These are phyloP conservation scores for Lucinisca nassula DNA, from an alignment of 2,888 invertebrate species.

Conservation along the genomic window DNA sequence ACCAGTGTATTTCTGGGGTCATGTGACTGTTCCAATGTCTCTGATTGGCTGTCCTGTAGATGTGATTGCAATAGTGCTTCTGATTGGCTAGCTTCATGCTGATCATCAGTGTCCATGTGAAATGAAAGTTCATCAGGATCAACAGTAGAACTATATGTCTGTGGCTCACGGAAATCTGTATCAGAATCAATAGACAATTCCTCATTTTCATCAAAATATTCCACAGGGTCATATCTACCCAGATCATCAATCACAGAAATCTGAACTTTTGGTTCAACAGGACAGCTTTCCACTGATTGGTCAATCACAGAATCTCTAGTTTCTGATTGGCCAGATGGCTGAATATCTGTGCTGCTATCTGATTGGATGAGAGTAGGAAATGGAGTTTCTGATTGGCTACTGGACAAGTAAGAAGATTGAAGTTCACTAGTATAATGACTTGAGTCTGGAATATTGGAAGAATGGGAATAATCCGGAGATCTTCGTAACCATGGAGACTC, in stretches of 20 bases:
- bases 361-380: slow-evolving; percentile 67
- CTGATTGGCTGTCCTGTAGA: neutral
- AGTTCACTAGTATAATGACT: slow-evolving; percentile 22
- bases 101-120: neutral
- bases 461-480: slow-evolving; percentile 58
- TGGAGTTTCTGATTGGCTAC: slow-evolving; percentile 62
- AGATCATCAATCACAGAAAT: slow-evolving; percentile 4
- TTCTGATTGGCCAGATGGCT: slow-evolving; percentile 1
- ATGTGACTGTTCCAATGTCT: slow-evolving; percentile 12
- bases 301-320: neutral
- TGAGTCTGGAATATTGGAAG: slow-evolving; percentile 52
- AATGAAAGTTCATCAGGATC: neutral
- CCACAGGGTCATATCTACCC: neutral
- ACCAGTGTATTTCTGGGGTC: slow-evolving; percentile 6
- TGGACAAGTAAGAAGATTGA: slow-evolving; percentile 30
- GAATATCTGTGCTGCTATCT: slow-evolving; percentile 39
- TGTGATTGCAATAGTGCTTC: neutral
- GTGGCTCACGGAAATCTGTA: neutral
- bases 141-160: neutral
- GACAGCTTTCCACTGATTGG: slow-evolving; percentile 2
- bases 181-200: slow-evolving; percentile 2
- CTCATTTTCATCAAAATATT: slow-evolving; percentile 25
- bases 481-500: slow-evolving; percentile 72
- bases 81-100: neutral
- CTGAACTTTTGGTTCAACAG: neutral